phyloP scores from a whole-genome alignment of 2,888 invertebrate genomes.

The Phania funesta region DNA sequence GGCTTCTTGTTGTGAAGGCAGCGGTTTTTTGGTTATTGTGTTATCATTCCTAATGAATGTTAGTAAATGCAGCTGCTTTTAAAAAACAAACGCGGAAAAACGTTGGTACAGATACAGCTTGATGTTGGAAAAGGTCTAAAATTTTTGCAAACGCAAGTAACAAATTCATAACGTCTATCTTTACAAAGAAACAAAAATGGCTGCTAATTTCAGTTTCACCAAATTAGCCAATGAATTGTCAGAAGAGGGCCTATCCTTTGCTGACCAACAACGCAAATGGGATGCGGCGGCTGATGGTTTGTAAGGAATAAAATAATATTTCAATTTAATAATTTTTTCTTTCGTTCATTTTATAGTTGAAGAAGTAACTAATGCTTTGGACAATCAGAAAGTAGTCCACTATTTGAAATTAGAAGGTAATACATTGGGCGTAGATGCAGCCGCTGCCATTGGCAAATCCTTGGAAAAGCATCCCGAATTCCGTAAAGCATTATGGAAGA shows the following conservation, averaged over 20 bases:
- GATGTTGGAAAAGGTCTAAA: too few relatives aligned
- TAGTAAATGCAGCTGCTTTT: not conserved
- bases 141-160: not conserved
- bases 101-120: too few relatives aligned
- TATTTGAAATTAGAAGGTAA: conserved; percentile 94
- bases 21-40: not conserved
- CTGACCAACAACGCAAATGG: conserved; percentile 89
- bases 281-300: conserved; percentile 89
- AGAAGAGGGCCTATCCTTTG: conserved; percentile 88
- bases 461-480: conserved; percentile 89
- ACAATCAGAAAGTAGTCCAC: conserved; percentile 85
- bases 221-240: conserved; percentile 71
- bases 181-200: conserved; percentile 30
- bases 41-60: conserved; percentile 8
- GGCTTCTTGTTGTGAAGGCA: too few relatives aligned
- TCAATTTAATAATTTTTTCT: not conserved
- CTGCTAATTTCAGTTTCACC: conserved; percentile 71
- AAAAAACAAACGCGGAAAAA: conserved; percentile 38
- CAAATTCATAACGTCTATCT: not conserved
- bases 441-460: conserved; percentile 90
- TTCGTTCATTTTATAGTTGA: conserved; percentile 81
- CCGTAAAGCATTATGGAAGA: conserved; percentile 93
- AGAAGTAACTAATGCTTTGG: conserved; percentile 88
- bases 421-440: conserved; percentile 94
- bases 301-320: not conserved